A percentile compares a stretch with the other conserved stretches of the same genome.
Conservation (phyloP, 2,113 vertebrate genomes). For the Calidris pygmaea region DNA sequence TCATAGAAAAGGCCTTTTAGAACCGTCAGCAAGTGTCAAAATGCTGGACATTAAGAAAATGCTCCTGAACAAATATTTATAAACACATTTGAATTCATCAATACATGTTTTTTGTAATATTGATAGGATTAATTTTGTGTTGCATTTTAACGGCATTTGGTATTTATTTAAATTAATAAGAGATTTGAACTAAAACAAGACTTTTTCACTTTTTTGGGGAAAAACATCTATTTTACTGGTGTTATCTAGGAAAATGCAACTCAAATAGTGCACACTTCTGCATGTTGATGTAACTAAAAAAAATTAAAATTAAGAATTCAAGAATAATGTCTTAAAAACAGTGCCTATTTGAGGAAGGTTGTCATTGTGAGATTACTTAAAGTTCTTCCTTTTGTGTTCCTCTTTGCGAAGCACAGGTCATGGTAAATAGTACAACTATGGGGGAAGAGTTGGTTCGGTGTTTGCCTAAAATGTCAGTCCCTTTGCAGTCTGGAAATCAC, state of each 20-base stretch:
- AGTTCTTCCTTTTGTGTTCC: background rate
- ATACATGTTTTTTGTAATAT: background rate
- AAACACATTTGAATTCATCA: background rate
- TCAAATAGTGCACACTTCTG: background rate
- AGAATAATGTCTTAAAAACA: background rate
- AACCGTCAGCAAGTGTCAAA: background rate
- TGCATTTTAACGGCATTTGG: background rate
- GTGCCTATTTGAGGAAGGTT: background rate
- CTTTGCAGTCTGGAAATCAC: background rate
- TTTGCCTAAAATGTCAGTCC: background rate
- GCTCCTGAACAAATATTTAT: background rate
- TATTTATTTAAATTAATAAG: background rate
- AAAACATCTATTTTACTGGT: background rate
- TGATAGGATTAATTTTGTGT: background rate
- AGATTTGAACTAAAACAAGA: background rate
- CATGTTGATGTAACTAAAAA: background rate
- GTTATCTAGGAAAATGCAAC: background rate
- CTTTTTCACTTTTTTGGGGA: background rate
- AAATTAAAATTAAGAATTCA: background rate
- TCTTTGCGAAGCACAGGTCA: background rate
- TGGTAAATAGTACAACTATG: background rate
- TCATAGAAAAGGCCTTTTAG: background rate
- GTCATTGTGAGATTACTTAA: background rate
- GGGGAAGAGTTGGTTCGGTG: background rate
- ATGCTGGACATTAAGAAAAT: background rate